phyloP scores from a whole-genome alignment of 2,797 vertebrate genomes.

The Acanthiza pusilla region DNA sequence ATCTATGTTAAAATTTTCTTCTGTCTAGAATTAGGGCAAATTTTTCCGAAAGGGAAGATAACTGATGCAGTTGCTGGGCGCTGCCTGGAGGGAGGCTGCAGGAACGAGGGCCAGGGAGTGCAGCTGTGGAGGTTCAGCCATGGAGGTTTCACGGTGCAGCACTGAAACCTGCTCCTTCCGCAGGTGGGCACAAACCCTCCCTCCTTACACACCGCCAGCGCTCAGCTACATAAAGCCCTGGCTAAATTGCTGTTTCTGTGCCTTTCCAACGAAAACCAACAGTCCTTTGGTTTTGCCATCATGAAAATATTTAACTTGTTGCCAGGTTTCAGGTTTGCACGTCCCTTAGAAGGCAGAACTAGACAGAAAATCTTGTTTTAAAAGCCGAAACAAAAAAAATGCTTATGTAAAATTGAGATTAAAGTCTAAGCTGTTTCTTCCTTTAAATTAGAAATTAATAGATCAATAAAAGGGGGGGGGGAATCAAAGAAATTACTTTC shows the following conservation, averaged over 20 bases:
- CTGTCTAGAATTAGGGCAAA: not conserved
- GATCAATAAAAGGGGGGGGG: rapidly evolving
- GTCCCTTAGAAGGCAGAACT: not conserved
- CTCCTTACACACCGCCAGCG: not conserved
- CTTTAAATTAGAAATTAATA: not conserved
- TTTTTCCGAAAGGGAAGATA: not conserved
- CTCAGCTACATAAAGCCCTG: not conserved
- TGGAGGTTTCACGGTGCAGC: not conserved
- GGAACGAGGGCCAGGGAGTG: not conserved
- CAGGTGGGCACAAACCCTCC: not conserved
- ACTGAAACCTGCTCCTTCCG: not conserved
- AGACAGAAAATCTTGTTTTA: not conserved
- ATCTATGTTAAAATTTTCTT: not conserved
- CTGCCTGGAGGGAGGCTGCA: not conserved
- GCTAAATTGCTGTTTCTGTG: not conserved
- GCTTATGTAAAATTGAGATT: not conserved
- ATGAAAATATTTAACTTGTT: not conserved
- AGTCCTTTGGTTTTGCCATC: not conserved
- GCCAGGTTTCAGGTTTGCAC: not conserved
- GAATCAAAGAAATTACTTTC: not conserved
- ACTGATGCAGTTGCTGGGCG: too few species aligned
- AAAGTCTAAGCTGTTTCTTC: not conserved
- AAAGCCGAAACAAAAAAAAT: not conserved
- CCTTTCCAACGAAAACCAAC: not conserved
- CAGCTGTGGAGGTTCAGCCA: not conserved